phyloP scores from a whole-genome alignment of 2,888 invertebrate species.

The Phymatocera aterrima region DNA sequence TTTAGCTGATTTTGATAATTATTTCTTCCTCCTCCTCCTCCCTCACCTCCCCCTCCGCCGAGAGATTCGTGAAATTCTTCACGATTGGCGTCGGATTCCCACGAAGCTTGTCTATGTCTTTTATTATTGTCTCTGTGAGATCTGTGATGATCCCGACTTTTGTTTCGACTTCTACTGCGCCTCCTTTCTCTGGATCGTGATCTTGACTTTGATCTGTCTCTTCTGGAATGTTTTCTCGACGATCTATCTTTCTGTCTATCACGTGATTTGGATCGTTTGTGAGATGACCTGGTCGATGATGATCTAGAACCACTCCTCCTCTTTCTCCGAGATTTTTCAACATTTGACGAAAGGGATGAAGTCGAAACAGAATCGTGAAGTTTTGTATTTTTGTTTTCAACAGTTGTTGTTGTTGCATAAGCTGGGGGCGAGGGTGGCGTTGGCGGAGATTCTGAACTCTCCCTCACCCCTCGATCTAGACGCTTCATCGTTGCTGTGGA shows the following conservation, averaged over 20 bases:
- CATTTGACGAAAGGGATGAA: too few species aligned
- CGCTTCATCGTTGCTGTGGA: slow-evolving; percentile 77
- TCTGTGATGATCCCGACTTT: slow-evolving; percentile 60
- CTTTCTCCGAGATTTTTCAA: slow-evolving; percentile 57
- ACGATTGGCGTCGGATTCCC: slow-evolving; percentile 65
- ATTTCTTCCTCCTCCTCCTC: too few species aligned
- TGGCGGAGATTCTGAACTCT: slow-evolving; percentile 62
- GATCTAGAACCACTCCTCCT: slow-evolving; percentile 66
- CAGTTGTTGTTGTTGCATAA: slow-evolving; percentile 57
- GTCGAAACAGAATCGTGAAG: background rate
- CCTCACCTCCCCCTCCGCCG: too few species aligned
- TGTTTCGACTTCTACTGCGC: slow-evolving; percentile 56
- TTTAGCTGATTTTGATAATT: background rate
- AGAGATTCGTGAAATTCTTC: slow-evolving; percentile 49
- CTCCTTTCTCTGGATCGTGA: slow-evolving; percentile 62
- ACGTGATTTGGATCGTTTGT: slow-evolving; percentile 60
- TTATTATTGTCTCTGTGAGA: slow-evolving; percentile 63
- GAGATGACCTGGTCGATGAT: slow-evolving; percentile 60
- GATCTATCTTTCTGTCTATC: slow-evolving; percentile 55
- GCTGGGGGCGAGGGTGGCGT: slow-evolving; percentile 69
- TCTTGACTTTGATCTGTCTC: slow-evolving; percentile 50
- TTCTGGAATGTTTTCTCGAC: slow-evolving; percentile 38
- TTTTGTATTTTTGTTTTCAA: background rate
- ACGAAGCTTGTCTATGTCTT: slow-evolving; percentile 63
- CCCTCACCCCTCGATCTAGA: slow-evolving; percentile 75